Evolutionary conservation across 2,113 vertebrate genomes (phyloP), one percentile per base, ranked within the genome.

Genomic region (Xiphophorus couchianus): DNA sequence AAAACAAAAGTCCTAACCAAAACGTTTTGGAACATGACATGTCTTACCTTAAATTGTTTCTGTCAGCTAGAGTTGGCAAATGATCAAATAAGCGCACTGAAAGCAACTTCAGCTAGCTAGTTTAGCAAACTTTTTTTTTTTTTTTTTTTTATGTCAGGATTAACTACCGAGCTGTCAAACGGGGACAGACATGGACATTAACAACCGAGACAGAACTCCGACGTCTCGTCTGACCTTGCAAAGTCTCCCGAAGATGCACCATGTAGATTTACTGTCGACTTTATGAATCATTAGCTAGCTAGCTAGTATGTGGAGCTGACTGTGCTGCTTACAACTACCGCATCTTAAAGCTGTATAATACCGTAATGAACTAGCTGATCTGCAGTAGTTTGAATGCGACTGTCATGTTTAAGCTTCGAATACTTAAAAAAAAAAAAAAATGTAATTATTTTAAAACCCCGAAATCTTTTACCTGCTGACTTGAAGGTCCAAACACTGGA

Each of bases 181-280:
- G 25, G 30, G 44, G 54, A 29, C 5, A 31, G 0, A 33, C 11
- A 28, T 28, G 22, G 13, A 8, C n/a, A 3, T 5, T 11, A 28
- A 15, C 7, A 1, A 27, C 0, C 22, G 22, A 37, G 2, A 14
- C 0, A 13, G 2, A 9, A 27, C 29, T 4, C 0, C 62, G 30
- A 27, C 61, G 67, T 54, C 10, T 48, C 64, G 63, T 76, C 90
- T 82, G 77, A 92, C 90, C 90, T 91, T 80, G 85, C 66, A 22
- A 69, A 54, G 25, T 25, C 78, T 77, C 63, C 80, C 2, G 13
- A 71, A 71, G 76, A 12, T 19, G 44, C 70, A 73, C 39, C 51
- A 68, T 14, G 13, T 0, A n/a, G 13, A 17, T 14, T 82, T 80
- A 86, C 25, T 29, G n/a, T 29, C 5, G 33, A 25, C 13, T 30